Base-by-base conservation (phyloP, 1,140 invertebrate genomes). In the Drosophila ficusphila region DNA sequence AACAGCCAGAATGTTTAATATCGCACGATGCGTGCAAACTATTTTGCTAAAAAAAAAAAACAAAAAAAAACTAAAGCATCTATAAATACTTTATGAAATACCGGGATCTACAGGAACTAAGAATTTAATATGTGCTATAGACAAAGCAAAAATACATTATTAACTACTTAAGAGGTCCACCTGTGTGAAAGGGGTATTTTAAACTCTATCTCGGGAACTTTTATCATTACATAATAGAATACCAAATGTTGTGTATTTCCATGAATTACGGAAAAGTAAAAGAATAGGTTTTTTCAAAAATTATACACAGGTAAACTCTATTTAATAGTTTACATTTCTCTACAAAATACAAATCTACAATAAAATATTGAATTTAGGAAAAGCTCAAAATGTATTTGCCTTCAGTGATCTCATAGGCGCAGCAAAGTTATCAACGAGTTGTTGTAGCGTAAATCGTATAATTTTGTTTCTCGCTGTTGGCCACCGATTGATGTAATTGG, bases 331-430 rank as follows among this genome's bases (percentile, higher is more conserved):
- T 12, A n/a, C 8, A 18, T 19, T 21, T 21, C 21, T 56, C 46
- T 57, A 67, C 60, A 27, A 27, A 34, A 29, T 46, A 42, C 33
- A 25, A 29, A 21, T 36, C 41, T 38, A 61, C n/a, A 39, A 23
- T 29, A 62, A 27, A 21, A 18, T 44, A 5, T 25, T 14, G 21
- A 62, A 25, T 11, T 14, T 21, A 39, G 25, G 19, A 2, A 41
- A 62, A 67, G 62, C 60, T 67, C 14, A 69, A 68, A 68, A 39
- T 31, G 18, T 69, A 69, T 69, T 69, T 69, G 65, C 65, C 65
- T 69, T 52, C 46, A 6, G 62, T 56, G 62, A 25, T 69, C 36
- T 67, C 62, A 39, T 36, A 48, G 48, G 56, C 62, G 62, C 39
- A 68, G 62, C 39, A 65, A 51, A 27, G 27, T 51, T 25, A 19